phyloP scores from a whole-genome alignment of 35 echinoderm and acorn worm species.

The Apostichopus californicus region DNA sequence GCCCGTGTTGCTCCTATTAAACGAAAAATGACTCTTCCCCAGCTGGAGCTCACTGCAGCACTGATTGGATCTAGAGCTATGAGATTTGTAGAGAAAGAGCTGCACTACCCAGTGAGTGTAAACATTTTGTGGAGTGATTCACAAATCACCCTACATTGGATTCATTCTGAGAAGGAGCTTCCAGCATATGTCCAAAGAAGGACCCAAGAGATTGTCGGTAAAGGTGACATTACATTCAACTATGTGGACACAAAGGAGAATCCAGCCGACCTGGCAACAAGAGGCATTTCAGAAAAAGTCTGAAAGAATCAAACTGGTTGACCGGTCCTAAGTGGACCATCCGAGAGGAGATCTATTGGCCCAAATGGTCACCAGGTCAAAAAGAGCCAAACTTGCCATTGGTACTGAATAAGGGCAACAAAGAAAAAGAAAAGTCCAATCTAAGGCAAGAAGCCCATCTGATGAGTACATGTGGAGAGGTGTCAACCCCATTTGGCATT shows the following conservation, averaged over 20 bases:
- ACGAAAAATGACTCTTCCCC: slow-evolving; percentile 22
- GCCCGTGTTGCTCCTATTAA: slow-evolving; percentile 9
- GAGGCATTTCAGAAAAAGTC: background rate
- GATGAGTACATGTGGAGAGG: background rate
- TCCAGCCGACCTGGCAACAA: slow-evolving; percentile 27
- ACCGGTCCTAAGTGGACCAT: too few species aligned
- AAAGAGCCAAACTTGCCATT: slow-evolving; percentile 22
- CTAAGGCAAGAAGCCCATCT: too few species aligned
- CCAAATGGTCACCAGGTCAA: too few species aligned
- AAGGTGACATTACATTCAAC: background rate
- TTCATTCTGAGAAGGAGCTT: background rate
- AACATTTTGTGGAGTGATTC: background rate
- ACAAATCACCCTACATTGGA: background rate
- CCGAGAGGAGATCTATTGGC: too few species aligned
- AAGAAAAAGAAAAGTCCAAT: background rate
- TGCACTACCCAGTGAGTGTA: background rate
- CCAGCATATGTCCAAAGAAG: too few species aligned
- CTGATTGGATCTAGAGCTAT: background rate
- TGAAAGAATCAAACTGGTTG: too few species aligned
- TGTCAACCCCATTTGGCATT: background rate
- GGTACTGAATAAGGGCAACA: background rate
- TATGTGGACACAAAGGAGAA: slow-evolving; percentile 16
- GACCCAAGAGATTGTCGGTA: background rate
- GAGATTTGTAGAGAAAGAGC: background rate
- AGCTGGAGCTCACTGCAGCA: slow-evolving; percentile 32